Base-by-base conservation (phyloP, 23 tunicate genomes). In the Trididemnum nubilum region DNA sequence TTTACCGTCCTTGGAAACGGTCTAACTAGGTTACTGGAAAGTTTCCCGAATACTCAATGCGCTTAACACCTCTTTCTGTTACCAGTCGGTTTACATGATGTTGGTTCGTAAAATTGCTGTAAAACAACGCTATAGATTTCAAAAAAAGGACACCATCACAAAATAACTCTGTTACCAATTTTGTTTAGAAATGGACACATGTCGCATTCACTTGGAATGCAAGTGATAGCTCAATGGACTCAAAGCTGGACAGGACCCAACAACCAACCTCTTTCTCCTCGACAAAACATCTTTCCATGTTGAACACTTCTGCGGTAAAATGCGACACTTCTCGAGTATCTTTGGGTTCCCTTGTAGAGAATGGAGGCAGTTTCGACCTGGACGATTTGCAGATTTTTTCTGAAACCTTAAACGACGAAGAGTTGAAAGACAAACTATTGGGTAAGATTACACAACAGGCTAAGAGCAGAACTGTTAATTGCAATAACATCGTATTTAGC, bases 181-280 rank as follows among this genome's bases (percentile, higher is more conserved):
- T 61, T 61, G 29, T 73, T 73, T 39, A 85, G 90, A 85, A 85
- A 85, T 85, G 90, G 90, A 85, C 90, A 23, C 65, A 78, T 31
- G 69, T 85, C 12, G 35, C 40, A 60, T 58, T 85, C 34, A 35
- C 40, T 18, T 79, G 65, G 79, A 58, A 79, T 71, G n/a, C 79
- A 39, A 2, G 34, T 23, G 38, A 52, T 4, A 28, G 32, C 50
- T 5, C 37, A 24, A 44, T 82, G 34, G 58, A 26, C 0, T 51
- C 76, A 19, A 64, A 28, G 1, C 30, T 71, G 18, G 86, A 82
- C 64, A 50, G 50, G 66, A n/a, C 12, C 3, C 54, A 15, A 44
- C 9, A 9, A 7, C 54, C 54, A 7, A 44, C 54, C 15, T 44
- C 54, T 44, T 7, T 15, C 12, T 7, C 54, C 12, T 44, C 54